Percentiles rank a stretch among this genome's conserved stretches.
Evolutionary conservation across 2,113 vertebrate species (phyloP).

Genomic region (Girardinichthys multiradiatus): DNA sequence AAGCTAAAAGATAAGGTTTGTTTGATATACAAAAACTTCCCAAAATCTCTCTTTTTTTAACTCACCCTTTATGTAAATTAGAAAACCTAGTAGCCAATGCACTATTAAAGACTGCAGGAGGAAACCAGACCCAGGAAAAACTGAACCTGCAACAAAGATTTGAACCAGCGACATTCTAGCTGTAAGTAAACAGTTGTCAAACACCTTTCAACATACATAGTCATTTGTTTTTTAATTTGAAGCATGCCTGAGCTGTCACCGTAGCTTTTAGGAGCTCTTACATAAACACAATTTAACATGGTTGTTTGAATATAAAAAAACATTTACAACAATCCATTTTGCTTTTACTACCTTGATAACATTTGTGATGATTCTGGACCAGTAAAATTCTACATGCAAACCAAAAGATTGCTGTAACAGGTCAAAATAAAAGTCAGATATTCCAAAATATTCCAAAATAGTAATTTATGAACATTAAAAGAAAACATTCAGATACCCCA

Average conservation of each 20-base stretch:
- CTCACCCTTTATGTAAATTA: too few relatives aligned
- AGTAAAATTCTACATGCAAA: neutral
- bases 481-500: constrained; percentile 35
- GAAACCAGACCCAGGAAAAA: too few relatives aligned
- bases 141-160: neutral
- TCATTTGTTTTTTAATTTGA: neutral
- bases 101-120: too few relatives aligned
- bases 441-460: constrained; percentile 21
- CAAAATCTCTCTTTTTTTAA: too few relatives aligned
- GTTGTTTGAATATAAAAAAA: neutral
- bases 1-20: too few relatives aligned
- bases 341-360: neutral
- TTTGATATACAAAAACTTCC: too few relatives aligned
- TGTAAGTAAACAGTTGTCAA: neutral
- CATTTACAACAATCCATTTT: neutral
- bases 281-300: neutral
- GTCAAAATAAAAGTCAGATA: constrained; percentile 10
- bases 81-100: too few relatives aligned
- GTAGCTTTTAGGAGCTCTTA: neutral
- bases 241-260: neutral
- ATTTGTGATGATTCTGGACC: neutral
- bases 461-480: constrained; percentile 63
- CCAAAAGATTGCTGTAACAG: neutral
- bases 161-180: neutral
- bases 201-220: neutral